Base-by-base conservation (phyloP, 2,888 invertebrate species). In the Meta bourneti region DNA sequence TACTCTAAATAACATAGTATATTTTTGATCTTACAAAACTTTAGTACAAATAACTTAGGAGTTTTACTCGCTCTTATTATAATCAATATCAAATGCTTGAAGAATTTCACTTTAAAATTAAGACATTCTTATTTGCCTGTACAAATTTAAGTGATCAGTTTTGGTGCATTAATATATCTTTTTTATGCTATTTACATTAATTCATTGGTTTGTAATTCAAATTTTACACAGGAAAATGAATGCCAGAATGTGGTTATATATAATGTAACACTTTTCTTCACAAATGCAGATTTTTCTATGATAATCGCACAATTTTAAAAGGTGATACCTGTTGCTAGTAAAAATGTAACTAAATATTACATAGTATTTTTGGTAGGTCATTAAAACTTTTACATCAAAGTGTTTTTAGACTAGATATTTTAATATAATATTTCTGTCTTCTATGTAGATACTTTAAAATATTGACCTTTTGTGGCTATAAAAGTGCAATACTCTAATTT, bases 291-390 rank as follows among this genome's bases (percentile, higher is more conserved):
- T 34, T 34, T 34, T 34, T 34, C 34, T 54, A 61, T 75, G 61
- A 72, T 80, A 79, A 87, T 87, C 87, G 87, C 87, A 87, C 87
- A 87, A 87, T 80, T 87, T 86, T 87, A 80, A 87, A 78, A 72
- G 34, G 72, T 84, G 84, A 84, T 84, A 71, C 70, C 34, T 34
- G 54, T 72, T 34, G 34, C 34, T 54, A 34, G 54, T 84, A 75
- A 84, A 51, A 84, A 49, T 54, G 34, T 75, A 72, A 52, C 80
- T 82, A 82, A 72, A 79, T 69, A 16, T 79, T 61, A 20, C 48
- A 84, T 84, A 84, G 84, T 84, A 84, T 84, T 84, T 84, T 84
- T 84, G 74, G 11, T 61, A 61, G 61, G 7, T 61, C 34, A 52
- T 48, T 61, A 13, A 74, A 84, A 84, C 54, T 75, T 78, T 84